Evolutionary conservation across 2,797 vertebrate species (phyloP).

Genomic region (Percopsis omiscomaycus): DNA sequence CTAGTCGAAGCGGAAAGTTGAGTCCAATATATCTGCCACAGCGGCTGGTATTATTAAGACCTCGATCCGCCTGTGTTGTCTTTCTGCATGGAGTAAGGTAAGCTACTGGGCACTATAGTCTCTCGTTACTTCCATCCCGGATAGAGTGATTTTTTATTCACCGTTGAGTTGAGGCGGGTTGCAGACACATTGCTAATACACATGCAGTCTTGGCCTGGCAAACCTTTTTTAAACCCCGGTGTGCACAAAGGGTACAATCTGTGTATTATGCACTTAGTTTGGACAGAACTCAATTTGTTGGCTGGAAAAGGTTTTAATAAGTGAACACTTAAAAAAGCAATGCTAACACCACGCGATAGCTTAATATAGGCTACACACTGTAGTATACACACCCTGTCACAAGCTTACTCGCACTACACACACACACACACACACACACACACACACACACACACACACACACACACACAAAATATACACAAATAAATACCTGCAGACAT

Average conservation of each 20-base stretch:
- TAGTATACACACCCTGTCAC: too few relatives aligned
- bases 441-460: too few relatives aligned
- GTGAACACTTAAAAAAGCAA: not conserved
- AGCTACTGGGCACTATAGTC: conserved; percentile 40
- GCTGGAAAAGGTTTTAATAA: not conserved
- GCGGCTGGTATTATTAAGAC: conserved; percentile 71
- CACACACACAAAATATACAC: too few relatives aligned
- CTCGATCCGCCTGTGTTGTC: conserved; percentile 60
- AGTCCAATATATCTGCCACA: conserved; percentile 64
- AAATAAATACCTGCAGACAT: too few relatives aligned
- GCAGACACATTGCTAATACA: conserved; percentile 13
- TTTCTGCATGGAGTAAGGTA: conserved; percentile 62
- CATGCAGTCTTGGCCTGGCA: conserved; percentile 19
- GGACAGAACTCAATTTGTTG: not conserved
- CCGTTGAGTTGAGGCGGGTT: conserved; percentile 2
- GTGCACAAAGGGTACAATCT: conserved; percentile 23
- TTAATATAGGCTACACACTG: not conserved
- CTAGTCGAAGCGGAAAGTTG: conserved; percentile 63
- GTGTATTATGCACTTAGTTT: conserved; percentile 26
- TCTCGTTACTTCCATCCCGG: conserved; percentile 19
- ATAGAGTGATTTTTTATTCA: conserved; percentile 4
- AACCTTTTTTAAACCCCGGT: conserved; percentile 27
- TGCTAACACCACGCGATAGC: not conserved
- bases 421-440: too few relatives aligned
- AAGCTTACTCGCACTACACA: too few relatives aligned